Base-by-base conservation (phyloP, 2,113 vertebrate genomes). In the Menidia beryllina region DNA sequence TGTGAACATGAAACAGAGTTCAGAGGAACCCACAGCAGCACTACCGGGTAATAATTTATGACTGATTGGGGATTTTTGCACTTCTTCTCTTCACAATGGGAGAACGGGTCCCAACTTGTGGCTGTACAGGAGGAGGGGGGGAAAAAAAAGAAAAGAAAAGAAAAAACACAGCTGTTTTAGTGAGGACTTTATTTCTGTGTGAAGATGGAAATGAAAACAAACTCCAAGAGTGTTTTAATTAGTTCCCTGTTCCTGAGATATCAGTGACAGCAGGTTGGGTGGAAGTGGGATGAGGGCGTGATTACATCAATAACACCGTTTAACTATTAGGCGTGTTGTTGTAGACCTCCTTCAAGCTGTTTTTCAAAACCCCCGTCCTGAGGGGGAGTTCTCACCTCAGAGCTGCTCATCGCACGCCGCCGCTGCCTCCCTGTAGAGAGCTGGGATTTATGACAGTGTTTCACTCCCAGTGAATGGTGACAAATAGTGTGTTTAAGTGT, bases 201-300 rank as follows among this genome's bases (percentile, higher is more conserved):
- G 70, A 76, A 63, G 75, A 82, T 74, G 70, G 58, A 82, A 88
- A 86, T 77, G 71, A 81, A 90, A 92, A 92, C 87, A 89, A 88
- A 90, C 83, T 65, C 50, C 61, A 34, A 75, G 80, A 78, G 84
- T 81, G 86, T 89, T 90, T 91, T 92, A 92, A 91, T 92, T 90
- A 93, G 83, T 88, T 89, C 85, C 82, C 86, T 85, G 86, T 85
- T 89, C 79, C 79, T 83, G 86, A 86, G 86, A 86, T 71, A 85
- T 90, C 83, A 47, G 84, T 90, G 89, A 92, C 86, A 89, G 86
- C 78, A 23, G 69, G 72, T 57, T 30, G 76, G 75, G 60, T 15
- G 72, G 80, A 66, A 69, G 76, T 75, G 66, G 71, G 77, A 76
- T 66, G 77, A 85, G 73, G 54, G 64, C 61, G 74, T 68, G 83